phyloP scores from a whole-genome alignment of 2,113 vertebrate species.

The Campylomormyrus tamandua region DNA sequence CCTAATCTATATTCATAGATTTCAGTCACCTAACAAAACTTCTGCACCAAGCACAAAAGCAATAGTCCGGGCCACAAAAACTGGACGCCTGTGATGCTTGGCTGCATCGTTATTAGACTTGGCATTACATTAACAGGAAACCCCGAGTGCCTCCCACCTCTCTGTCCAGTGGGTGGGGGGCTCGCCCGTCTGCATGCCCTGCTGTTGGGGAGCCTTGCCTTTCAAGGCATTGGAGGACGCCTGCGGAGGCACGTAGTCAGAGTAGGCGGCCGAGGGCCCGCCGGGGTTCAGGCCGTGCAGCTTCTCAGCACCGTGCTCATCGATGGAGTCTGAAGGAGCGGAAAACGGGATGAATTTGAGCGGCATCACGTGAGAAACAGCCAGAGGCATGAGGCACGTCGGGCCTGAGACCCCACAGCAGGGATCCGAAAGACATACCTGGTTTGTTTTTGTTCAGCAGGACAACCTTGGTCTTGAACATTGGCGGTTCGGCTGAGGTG shows the following conservation, averaged over 20 bases:
- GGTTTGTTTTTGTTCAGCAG: slow-evolving; percentile 96
- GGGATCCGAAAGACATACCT: slow-evolving; percentile 61
- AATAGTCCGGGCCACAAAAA: background rate
- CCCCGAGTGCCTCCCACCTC: slow-evolving; percentile 60
- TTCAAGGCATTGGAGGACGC: slow-evolving; percentile 87
- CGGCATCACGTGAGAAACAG: background rate
- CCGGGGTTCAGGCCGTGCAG: slow-evolving; percentile 96
- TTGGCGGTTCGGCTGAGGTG: slow-evolving; percentile 85
- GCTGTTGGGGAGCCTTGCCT: slow-evolving; percentile 74
- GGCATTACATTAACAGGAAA: background rate
- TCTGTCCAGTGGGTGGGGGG: slow-evolving; percentile 94
- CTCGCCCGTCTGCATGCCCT: slow-evolving; percentile 78
- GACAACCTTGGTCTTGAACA: slow-evolving; percentile 97
- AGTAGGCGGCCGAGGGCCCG: slow-evolving; percentile 95
- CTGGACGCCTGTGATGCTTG: background rate
- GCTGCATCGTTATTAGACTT: background rate
- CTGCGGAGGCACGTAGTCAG: slow-evolving; percentile 98
- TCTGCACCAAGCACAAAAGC: background rate
- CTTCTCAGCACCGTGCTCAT: slow-evolving; percentile 94
- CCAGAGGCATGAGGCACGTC: background rate
- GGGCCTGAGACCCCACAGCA: background rate
- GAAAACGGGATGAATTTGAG: background rate
- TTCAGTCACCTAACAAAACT: background rate
- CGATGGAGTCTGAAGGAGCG: slow-evolving; percentile 76
- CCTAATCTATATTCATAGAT: background rate